These are phyloP conservation scores for Ctenopoma kingsleyae DNA, from an alignment of 2,797 vertebrate species.

Conservation along the genomic window DNA sequence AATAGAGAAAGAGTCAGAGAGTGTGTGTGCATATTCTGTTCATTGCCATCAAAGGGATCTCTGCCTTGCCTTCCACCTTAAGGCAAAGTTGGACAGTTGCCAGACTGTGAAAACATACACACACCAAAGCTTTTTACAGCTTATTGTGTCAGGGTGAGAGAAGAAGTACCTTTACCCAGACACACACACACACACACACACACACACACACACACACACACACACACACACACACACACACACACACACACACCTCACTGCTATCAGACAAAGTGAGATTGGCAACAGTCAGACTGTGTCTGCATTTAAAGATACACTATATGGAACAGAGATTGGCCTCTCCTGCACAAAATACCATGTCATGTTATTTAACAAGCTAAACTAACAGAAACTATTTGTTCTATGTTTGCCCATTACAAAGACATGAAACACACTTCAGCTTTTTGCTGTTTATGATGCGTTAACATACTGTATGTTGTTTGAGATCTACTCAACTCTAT, in stretches of 20 bases:
- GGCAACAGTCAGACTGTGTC: background rate
- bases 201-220: conserved; percentile 20
- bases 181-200: conserved; percentile 10
- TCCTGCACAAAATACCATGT: background rate
- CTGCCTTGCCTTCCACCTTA: conserved; percentile 64
- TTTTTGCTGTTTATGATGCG: background rate
- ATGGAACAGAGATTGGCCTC: background rate
- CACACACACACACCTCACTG: conserved; percentile 13
- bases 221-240: conserved; percentile 18
- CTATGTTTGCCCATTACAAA: background rate
- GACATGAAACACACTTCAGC: background rate
- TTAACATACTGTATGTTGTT: background rate
- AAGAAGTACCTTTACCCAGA: conserved; percentile 33
- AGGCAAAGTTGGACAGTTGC: conserved; percentile 74
- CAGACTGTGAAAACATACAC: conserved; percentile 64
- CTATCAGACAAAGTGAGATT: conserved; percentile 12
- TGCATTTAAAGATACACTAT: conserved; percentile 12
- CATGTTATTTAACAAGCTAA: background rate
- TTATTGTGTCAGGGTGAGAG: conserved; percentile 68
- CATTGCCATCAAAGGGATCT: conserved; percentile 71
- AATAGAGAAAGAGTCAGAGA: conserved; percentile 20
- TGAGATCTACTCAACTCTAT: background rate
- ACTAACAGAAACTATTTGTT: background rate
- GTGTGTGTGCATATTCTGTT: conserved; percentile 52
- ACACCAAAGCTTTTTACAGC: conserved; percentile 67